Conservation (phyloP, 2,888 invertebrate species). For the Bimastos eiseni region DNA sequence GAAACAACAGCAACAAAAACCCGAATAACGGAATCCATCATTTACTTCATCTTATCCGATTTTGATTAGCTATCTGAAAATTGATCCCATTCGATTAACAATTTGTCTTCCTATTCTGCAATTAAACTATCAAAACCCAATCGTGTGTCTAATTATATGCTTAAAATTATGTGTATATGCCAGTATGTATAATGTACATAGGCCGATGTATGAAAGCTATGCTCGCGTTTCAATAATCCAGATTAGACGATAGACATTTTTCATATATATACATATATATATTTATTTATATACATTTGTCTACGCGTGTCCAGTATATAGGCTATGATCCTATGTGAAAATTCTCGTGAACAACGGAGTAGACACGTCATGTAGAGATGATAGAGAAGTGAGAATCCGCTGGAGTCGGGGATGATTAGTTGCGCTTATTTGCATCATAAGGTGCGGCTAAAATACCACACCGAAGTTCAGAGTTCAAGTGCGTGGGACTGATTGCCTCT, state of each 20-base stretch:
- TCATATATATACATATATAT: neutral
- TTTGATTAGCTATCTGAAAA: neutral
- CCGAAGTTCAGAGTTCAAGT: neutral
- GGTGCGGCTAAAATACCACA: conserved; percentile 5
- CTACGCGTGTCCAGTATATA: neutral
- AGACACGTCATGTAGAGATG: neutral
- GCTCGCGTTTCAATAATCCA: too few species aligned
- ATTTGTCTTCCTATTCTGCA: too few species aligned
- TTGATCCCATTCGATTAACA: too few species aligned
- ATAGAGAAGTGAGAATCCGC: neutral
- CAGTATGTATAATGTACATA: neutral
- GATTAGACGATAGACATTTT: too few species aligned
- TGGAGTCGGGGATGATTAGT: neutral
- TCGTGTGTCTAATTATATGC: neutral
- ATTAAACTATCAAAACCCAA: too few species aligned
- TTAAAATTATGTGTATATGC: neutral
- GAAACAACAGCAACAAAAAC: neutral
- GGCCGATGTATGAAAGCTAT: neutral
- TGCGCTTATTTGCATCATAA: neutral
- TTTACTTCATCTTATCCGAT: neutral
- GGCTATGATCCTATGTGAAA: neutral
- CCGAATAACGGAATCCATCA: neutral
- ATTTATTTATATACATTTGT: neutral
- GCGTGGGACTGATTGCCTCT: neutral
- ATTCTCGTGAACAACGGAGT: neutral